A percentile compares a stretch with the other conserved stretches of the same genome.
These are phyloP conservation scores for Pelobates fuscus DNA, from an alignment of 2,113 vertebrate species.

Conservation along the genomic window DNA sequence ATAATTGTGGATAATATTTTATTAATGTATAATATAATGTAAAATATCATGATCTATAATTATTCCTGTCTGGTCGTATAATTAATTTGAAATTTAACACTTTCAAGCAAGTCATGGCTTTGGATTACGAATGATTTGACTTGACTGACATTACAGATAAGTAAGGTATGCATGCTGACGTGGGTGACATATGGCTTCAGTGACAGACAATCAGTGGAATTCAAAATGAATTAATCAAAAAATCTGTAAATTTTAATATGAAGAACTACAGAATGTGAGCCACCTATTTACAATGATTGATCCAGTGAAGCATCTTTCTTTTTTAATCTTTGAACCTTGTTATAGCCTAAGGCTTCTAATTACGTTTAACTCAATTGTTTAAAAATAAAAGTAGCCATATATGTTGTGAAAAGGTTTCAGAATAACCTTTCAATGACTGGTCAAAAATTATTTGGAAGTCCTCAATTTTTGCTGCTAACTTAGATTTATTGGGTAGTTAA, in stretches of 20 bases:
- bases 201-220: constrained; percentile 71
- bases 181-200: constrained; percentile 68
- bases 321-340: too few species aligned
- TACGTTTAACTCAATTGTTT: constrained; percentile 71
- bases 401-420: too few species aligned
- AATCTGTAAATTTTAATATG: constrained; percentile 72
- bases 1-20: too few species aligned
- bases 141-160: constrained; percentile 67
- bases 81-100: not conserved
- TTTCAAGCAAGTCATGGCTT: too few species aligned
- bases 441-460: too few species aligned
- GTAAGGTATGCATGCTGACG: constrained; percentile 71
- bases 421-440: too few species aligned
- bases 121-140: constrained; percentile 69
- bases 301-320: constrained; percentile 70
- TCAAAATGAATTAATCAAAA: constrained; percentile 76
- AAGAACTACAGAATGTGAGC: constrained; percentile 59
- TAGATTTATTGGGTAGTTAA: too few species aligned
- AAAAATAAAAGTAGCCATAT: too few species aligned
- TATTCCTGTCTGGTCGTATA: constrained; percentile 5
- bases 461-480: too few species aligned
- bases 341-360: constrained; percentile 74
- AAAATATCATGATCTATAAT: too few species aligned
- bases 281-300: constrained; percentile 75
- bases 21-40: too few species aligned